Conservation (phyloP, 2,888 invertebrate genomes). For the Epicampocera succincta region DNA sequence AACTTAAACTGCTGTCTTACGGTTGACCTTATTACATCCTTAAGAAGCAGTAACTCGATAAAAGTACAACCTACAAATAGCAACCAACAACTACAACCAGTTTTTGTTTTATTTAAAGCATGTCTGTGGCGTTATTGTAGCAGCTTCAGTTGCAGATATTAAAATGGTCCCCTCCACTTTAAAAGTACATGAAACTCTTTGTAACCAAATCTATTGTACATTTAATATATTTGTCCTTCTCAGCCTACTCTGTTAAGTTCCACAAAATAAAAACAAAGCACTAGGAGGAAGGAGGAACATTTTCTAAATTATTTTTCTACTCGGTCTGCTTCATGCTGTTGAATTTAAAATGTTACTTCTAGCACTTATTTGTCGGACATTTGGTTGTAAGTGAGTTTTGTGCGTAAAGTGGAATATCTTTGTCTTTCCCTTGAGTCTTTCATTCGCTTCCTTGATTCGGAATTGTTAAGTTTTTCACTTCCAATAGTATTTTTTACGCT, state of each 20-base stretch:
- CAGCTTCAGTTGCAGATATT: slow-evolving; percentile 3
- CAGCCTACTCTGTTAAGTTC: background rate
- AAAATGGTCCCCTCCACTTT: background rate
- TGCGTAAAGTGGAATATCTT: too few species aligned
- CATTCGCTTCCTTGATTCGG: too few species aligned
- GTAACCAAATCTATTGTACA: slow-evolving; percentile 37
- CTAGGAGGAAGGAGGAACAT: background rate
- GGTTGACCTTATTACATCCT: slow-evolving; percentile 56
- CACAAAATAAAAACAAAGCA: background rate
- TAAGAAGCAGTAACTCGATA: slow-evolving; percentile 14
- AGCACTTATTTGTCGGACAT: background rate
- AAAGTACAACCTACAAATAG: background rate
- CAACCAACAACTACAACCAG: background rate
- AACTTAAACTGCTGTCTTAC: slow-evolving; percentile 12
- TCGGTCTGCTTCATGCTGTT: background rate
- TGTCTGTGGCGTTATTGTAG: background rate
- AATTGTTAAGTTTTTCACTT: too few species aligned
- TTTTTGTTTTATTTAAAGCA: slow-evolving; percentile 12
- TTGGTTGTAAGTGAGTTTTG: too few species aligned
- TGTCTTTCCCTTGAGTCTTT: too few species aligned
- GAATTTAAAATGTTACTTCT: slow-evolving; percentile 22
- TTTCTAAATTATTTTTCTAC: slow-evolving; percentile 4
- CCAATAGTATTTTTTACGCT: too few species aligned
- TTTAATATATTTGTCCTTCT: slow-evolving; percentile 30
- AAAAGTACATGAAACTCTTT: slow-evolving; percentile 7